Conservation (phyloP, 2,113 vertebrate species). For the mouse (Mus musculus) region DNA sequence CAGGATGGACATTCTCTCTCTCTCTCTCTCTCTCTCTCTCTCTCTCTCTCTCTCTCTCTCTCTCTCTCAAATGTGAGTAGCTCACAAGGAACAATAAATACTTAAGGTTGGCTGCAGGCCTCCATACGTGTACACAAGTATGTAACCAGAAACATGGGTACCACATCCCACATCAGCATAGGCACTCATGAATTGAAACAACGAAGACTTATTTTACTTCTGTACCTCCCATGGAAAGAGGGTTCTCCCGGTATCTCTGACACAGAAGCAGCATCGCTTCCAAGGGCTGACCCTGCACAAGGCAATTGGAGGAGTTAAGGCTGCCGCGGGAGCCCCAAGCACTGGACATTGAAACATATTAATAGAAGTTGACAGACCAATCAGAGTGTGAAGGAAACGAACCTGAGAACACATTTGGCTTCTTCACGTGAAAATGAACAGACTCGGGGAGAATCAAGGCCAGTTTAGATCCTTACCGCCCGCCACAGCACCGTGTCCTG, state of each 20-base stretch:
- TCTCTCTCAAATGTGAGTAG: background rate
- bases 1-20: too few species aligned
- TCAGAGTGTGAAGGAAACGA: too few species aligned
- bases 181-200: background rate
- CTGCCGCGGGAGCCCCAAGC: background rate
- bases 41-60: background rate
- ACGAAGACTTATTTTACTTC: constrained; percentile 67
- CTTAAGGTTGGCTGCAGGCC: too few species aligned
- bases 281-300: background rate
- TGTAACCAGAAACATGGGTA: too few species aligned
- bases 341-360: background rate
- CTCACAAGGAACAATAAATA: background rate
- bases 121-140: background rate
- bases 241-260: constrained; percentile 14
- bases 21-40: background rate
- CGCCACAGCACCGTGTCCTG: background rate
- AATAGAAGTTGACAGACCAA: rapidly evolving
- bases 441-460: constrained; percentile 43
- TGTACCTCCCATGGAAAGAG: constrained; percentile 1
- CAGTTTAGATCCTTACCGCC: background rate
- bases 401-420: background rate
- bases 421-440: constrained; percentile 44
- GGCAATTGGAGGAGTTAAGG: constrained; percentile 54
- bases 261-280: constrained; percentile 1
- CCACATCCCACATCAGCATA: background rate